Conservation (phyloP, 2,113 vertebrate genomes). For the Capreolus pygargus region DNA sequence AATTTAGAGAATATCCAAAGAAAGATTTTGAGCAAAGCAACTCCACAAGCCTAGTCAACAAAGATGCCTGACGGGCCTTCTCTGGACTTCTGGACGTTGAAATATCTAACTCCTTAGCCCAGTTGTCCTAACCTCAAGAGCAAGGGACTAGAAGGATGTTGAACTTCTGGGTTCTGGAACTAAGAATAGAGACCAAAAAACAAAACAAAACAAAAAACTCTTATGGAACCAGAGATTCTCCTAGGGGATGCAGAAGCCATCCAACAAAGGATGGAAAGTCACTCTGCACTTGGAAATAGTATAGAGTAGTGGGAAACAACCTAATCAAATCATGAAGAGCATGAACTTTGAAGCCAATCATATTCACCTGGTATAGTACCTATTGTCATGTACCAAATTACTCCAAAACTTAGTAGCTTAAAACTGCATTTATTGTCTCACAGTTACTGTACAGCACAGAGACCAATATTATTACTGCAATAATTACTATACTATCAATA, state of each 20-base stretch:
- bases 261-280: background rate
- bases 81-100: background rate
- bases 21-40: conserved; percentile 5
- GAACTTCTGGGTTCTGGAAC: conserved; percentile 6
- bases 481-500: background rate
- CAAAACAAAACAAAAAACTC: background rate
- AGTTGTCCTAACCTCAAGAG: background rate
- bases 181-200: background rate
- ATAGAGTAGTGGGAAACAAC: background rate
- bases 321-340: background rate
- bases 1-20: background rate
- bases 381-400: background rate
- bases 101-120: background rate
- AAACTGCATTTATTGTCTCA: background rate
- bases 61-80: background rate
- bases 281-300: background rate
- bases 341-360: background rate
- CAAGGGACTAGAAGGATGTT: background rate
- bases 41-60: background rate
- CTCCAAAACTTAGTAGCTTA: background rate
- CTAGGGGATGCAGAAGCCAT: background rate
- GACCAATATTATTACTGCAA: background rate
- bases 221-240: background rate
- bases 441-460: background rate
- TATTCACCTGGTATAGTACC: background rate